Evolutionary conservation across 2,888 invertebrate species (phyloP), one percentile per base, ranked within the genome.

Genomic region (Agrotis exclamationis): DNA sequence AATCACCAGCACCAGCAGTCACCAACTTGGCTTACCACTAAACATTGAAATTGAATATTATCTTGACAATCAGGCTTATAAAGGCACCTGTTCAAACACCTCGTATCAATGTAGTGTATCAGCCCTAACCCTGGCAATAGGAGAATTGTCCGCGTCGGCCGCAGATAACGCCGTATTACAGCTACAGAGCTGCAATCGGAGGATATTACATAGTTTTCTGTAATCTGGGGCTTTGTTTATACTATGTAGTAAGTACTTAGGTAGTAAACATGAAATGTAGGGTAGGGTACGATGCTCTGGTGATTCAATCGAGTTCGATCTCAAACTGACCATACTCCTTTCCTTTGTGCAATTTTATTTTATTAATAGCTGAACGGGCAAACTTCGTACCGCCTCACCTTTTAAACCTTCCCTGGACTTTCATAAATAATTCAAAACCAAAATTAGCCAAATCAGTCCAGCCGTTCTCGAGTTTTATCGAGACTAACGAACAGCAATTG

Each of bases 81-180:
- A 80, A 70, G 84, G 68, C 91, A 91, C 91, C 91, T 91, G 91
- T 86, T 78, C 85, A 89, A 91, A 91, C 84, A 90, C 74, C 67
- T 86, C 66, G 65, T 84, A 79, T 84, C 76, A 65, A 71, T 74
- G 82, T 84, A 87, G 86, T 85, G 80, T 80, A 79, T 86, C 86
- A 88, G 87, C 89, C 87, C 89, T 76, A 83, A 28, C 54, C 28
- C 22, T 28, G 54, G 73, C 75, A 79, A 86, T 72, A 85, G 22
- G 62, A 56, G 71, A 57, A 56, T 64, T 57, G 77, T 77, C 64
- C 74, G 69, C 59, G 71, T 67, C 75, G 57, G 56, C 63, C 56
- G 54, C 45, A 44, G 84, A 84, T 84, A 85, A 84, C 79, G 14
- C 20, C 5, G 22, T 63, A 53, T 54, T 67, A 60, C 62, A 28